Conservation (phyloP, 2,797 vertebrate species). For the Amphiprion clarkii region DNA sequence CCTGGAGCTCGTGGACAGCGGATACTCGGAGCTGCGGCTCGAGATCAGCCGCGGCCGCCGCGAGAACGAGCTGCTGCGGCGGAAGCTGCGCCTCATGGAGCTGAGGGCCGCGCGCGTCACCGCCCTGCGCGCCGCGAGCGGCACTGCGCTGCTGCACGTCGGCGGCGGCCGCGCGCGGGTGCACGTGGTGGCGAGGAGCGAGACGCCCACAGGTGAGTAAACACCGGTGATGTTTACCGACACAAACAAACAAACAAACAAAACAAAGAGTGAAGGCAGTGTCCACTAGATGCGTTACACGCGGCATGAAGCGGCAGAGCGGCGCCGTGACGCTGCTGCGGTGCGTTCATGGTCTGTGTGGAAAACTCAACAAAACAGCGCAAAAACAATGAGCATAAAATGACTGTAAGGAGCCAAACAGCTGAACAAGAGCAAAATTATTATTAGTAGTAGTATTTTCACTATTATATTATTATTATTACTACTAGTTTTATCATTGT, state of each 20-base stretch:
- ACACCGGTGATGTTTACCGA: background rate
- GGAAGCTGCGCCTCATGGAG: constrained; percentile 83
- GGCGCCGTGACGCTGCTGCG: too few species aligned
- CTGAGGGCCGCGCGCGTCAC: constrained; percentile 65
- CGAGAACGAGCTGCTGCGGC: constrained; percentile 82
- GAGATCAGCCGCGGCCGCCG: constrained; percentile 82
- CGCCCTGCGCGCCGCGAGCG: constrained; percentile 46
- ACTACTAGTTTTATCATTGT: too few species aligned
- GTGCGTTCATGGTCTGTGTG: too few species aligned
- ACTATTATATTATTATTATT: too few species aligned
- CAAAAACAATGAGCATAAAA: too few species aligned
- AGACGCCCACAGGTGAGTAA: constrained; percentile 20
- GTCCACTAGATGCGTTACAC: too few species aligned
- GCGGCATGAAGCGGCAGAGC: background rate
- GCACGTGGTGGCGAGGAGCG: constrained; percentile 13
- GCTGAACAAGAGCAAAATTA: too few species aligned
- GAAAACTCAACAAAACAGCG: too few species aligned
- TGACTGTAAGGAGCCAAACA: too few species aligned
- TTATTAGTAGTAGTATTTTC: too few species aligned
- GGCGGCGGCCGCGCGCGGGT: constrained; percentile 47
- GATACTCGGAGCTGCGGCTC: constrained; percentile 79
- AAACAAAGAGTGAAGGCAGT: background rate
- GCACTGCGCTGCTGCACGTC: constrained; percentile 25
- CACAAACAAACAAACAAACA: background rate
- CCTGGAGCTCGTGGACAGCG: constrained; percentile 84